Evolutionary conservation across 2,888 invertebrate genomes (phyloP), one percentile per base, ranked within the genome.

Genomic region (Aplocera efformata): DNA sequence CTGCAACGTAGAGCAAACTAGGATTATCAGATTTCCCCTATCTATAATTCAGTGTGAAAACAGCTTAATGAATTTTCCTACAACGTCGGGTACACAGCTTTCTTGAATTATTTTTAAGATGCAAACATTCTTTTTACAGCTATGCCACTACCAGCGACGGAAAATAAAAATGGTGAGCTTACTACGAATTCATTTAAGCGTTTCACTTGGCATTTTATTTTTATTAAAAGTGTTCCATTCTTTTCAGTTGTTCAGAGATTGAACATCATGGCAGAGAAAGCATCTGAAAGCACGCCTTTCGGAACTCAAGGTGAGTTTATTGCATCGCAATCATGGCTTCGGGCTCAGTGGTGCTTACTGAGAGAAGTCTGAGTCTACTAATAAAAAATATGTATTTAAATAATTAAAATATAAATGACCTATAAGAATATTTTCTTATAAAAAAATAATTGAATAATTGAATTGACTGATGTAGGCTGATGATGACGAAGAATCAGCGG

Each of bases 241-340:
- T 48, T 60, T 50, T 51, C 76, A 86, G 85, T 74, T 63, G 79
- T 86, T 40, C 85, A 85, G 56, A 76, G 84, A 60, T 59, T 85
- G 44, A 86, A 86, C 62, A 83, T 84, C 45, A 67, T 84, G 56
- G 79, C 78, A 32, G 85, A 83, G 44, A 79, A 73, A 56, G 67
- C 84, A 34, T 86, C 86, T 9, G 84, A 84, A 58, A 82, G 73
- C 48, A 84, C 86, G 11, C 80, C 81, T 32, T 86, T 83, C 48
- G 86, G 85, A 34, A 84, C 86, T 28, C 85, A 85, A 70, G 86
- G 86, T 85, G 69, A 55, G 71, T 62, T 32, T 17, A 17, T 17
- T 17, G 13, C 13, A 5, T 17, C n/a, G n/a, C n/a, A n/a, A n/a
- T n/a, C n/a, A n/a, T n/a, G n/a, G n/a, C n/a, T n/a, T n/a, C n/a